Percentiles rank a stretch among this genome's conserved stretches.
Conservation (phyloP, 2,797 vertebrate species). For the Hypotaenidia okinawae region DNA sequence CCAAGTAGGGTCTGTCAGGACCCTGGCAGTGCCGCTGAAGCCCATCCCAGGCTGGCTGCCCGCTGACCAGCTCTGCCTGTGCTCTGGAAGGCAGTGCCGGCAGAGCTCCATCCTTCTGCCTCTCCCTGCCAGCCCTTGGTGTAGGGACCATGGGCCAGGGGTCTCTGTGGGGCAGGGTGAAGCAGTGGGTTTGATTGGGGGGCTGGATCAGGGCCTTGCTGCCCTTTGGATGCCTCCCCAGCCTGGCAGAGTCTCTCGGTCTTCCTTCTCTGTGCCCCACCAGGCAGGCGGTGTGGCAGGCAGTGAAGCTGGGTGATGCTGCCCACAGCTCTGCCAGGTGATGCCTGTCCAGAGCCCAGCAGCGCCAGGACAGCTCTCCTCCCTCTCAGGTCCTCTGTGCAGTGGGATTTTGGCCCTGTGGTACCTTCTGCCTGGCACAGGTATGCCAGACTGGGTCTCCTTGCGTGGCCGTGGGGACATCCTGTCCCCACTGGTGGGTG, state of each 20-base stretch:
- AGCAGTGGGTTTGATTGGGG: neutral
- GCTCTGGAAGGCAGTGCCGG: accelerated
- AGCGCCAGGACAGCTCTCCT: neutral
- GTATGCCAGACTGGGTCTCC: neutral
- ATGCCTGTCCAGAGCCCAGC: neutral
- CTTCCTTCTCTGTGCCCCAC: neutral
- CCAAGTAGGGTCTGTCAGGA: neutral
- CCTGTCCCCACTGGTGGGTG: accelerated
- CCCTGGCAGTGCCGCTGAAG: too few species aligned
- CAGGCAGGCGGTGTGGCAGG: accelerated
- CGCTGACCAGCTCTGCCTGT: neutral
- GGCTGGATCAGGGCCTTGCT: neutral
- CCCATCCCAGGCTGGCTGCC: too few species aligned
- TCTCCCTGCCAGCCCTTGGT: neutral
- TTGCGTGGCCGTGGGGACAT: neutral
- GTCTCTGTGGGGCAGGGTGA: neutral
- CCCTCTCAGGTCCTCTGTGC: neutral
- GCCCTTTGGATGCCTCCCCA: neutral
- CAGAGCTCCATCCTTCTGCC: neutral
- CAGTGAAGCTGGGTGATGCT: neutral
- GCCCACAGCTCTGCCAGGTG: neutral
- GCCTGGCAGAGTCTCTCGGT: neutral
- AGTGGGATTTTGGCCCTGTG: neutral
- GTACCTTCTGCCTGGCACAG: neutral
- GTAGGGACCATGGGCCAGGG: neutral